Evolutionary conservation across 2,888 invertebrate genomes (phyloP).

Genomic region (Pyrrhosoma nymphula): DNA sequence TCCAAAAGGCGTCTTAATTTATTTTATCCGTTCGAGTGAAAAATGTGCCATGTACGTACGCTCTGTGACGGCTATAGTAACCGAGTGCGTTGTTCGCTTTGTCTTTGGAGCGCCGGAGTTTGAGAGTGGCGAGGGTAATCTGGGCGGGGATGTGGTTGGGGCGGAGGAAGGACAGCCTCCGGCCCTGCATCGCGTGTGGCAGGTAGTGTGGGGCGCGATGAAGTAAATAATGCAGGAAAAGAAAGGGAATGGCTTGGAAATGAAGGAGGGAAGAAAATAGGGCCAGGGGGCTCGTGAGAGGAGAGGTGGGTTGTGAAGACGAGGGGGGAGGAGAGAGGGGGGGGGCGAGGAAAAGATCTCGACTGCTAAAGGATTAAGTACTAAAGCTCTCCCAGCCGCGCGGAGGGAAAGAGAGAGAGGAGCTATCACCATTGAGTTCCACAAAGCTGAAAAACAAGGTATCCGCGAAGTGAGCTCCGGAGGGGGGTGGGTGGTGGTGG

Average conservation of each 20-base stretch:
- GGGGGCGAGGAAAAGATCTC: neutral
- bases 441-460: slow-evolving; percentile 47
- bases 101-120: neutral
- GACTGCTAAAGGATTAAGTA: slow-evolving; percentile 26
- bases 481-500: neutral
- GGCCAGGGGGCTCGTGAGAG: neutral
- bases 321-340: neutral
- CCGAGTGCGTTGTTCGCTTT: neutral
- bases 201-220: neutral
- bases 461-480: slow-evolving; percentile 32
- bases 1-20: neutral
- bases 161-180: neutral
- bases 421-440: slow-evolving; percentile 36
- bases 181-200: neutral
- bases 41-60: neutral
- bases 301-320: neutral
- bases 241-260: slow-evolving; percentile 3
- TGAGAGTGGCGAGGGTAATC: neutral
- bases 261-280: slow-evolving; percentile 29
- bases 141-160: neutral
- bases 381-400: slow-evolving; percentile 16
- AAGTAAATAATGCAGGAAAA: neutral
- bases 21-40: neutral
- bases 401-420: neutral
- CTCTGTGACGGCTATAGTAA: neutral